Base-by-base conservation (phyloP, 2,113 vertebrate genomes). In the Xenus cinereus region DNA sequence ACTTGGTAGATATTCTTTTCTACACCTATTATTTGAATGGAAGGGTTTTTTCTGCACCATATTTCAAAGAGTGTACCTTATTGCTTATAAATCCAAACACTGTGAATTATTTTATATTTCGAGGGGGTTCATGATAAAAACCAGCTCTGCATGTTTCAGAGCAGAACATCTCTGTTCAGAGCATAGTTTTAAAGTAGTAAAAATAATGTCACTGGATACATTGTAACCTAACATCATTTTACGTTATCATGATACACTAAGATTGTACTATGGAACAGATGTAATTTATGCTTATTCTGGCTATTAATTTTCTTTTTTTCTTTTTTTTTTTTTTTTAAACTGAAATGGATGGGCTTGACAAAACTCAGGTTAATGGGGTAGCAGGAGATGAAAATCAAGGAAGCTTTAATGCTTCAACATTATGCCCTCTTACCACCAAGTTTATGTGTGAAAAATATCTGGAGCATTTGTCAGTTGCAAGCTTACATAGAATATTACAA, bases 21-120 rank as follows among this genome's bases (percentile, higher is more conserved):
- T 76, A 63, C 53, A 75, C 26, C 10, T 30, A 53, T 6, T 78
- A 82, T 79, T 95, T 93, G 82, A 95, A 90, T 71, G 24, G 37
- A 69, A 95, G 54, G 13, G 12, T 7, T 64, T 96, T 86, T 68
- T 93, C 78, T 89, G 48, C 53, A 39, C 79, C 19, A 41, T 41
- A 64, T 97, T 96, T 95, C 86, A 60, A 67, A 87, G 28, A 66
- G n/a, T 48, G 6, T 84, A 18, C 3, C 6, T 69, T 92, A 95
- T 86, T 96, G 18, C 28, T 93, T 92, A 69, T 88, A 85, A 90
- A 94, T 54, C 37, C 37, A 93, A 89, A 83, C 74, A 54, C 62
- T 84, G 33, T 50, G 16, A 53, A 43, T 27, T 79, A 95, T 94
- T 86, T 93, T 53, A 68, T 96, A 45, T 94, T 96, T 96, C 80